A percentile compares a stretch with the other conserved stretches of the same genome.
phyloP scores from a whole-genome alignment of 2,113 vertebrate species.

The Columba livia region DNA sequence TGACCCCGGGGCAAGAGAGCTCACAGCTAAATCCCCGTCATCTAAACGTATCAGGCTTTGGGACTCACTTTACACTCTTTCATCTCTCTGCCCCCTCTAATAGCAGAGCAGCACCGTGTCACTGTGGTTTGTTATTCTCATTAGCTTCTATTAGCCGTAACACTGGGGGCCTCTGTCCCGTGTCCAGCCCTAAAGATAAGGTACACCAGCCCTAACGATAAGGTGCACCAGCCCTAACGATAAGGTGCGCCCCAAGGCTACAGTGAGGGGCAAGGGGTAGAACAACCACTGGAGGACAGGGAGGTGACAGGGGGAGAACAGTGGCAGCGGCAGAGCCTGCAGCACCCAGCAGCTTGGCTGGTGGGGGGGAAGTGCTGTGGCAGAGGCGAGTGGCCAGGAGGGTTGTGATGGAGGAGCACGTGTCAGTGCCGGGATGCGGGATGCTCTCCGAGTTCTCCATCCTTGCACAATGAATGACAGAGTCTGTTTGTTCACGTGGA shows the following conservation, averaged over 20 bases:
- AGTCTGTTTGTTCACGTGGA: not conserved
- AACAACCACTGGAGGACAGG: not conserved
- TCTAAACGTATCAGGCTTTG: not conserved
- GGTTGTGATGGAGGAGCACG: rapidly evolving
- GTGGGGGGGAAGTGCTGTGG: rapidly evolving
- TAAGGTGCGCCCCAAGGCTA: not conserved
- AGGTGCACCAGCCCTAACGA: not conserved
- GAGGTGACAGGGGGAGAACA: not conserved
- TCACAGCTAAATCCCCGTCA: not conserved
- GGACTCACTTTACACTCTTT: not conserved
- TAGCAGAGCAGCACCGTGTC: not conserved
- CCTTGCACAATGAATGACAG: rapidly evolving
- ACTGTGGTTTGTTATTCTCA: constrained; percentile 11
- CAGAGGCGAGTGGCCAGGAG: not conserved
- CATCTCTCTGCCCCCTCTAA: not conserved
- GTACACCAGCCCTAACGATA: not conserved
- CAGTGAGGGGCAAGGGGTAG: not conserved
- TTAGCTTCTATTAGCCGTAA: not conserved
- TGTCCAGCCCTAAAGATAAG: not conserved
- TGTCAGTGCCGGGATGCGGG: rapidly evolving
- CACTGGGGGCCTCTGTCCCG: not conserved
- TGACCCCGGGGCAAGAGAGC: not conserved
- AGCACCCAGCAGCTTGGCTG: not conserved
- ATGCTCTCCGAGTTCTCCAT: too few species aligned
- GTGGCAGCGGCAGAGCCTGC: rapidly evolving